Evolutionary conservation across 2,113 vertebrate species (phyloP).

Genomic region (Numida meleagris): DNA sequence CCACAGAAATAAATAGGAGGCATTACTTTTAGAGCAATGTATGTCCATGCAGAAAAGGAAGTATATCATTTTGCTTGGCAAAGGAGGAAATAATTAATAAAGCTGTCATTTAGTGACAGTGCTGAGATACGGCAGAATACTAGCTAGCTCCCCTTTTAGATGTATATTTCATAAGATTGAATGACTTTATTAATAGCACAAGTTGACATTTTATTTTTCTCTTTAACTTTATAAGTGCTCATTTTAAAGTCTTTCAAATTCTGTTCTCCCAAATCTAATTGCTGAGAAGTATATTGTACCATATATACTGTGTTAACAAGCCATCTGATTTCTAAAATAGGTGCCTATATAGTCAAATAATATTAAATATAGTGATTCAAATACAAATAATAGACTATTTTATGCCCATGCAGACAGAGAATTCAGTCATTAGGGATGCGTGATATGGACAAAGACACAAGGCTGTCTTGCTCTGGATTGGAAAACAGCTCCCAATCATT

Average conservation of each 20-base stretch:
- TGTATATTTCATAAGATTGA: neutral
- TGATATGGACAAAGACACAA: neutral
- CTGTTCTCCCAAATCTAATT: neutral
- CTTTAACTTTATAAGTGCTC: neutral
- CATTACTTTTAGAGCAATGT: too few species aligned
- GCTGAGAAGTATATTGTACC: neutral
- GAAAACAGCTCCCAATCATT: slow-evolving; percentile 30
- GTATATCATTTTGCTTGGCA: neutral
- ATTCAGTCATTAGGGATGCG: neutral
- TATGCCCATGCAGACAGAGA: slow-evolving; percentile 6
- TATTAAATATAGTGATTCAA: neutral
- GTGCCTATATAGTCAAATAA: slow-evolving; percentile 28
- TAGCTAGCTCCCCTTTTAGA: neutral
- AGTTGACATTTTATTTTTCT: slow-evolving; percentile 24
- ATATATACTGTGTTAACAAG: slow-evolving; percentile 39
- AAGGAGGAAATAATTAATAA: neutral
- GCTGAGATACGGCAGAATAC: neutral
- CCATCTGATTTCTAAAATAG: slow-evolving; percentile 23
- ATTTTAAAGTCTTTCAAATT: slow-evolving; percentile 7
- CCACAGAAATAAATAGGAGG: too few species aligned
- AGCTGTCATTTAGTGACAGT: neutral
- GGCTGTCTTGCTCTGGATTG: neutral
- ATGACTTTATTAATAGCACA: slow-evolving; percentile 24
- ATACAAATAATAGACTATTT: slow-evolving; percentile 44
- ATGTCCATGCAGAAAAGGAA: neutral